Percentiles rank a stretch among this genome's conserved stretches.
These are phyloP conservation scores for Troides aeacus DNA, from an alignment of 2,888 invertebrate species.

Conservation along the genomic window DNA sequence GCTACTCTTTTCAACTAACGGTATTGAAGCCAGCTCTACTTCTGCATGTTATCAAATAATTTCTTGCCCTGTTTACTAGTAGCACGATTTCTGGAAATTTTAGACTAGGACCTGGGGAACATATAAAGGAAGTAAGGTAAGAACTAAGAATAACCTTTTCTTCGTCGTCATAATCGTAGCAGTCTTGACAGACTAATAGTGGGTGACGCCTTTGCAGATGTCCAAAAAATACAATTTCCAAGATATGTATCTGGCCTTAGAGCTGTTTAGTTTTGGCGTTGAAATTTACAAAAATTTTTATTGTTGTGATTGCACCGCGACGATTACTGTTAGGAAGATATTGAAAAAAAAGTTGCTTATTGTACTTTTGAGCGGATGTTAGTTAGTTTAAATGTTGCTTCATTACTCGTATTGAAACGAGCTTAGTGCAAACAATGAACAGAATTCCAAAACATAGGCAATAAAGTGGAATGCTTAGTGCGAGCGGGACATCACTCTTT, in stretches of 20 bases:
- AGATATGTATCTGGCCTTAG: not conserved
- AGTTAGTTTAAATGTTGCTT: conserved; percentile 48
- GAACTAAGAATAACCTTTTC: no score
- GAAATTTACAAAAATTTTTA: conserved; percentile 30
- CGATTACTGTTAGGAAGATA: conserved; percentile 11
- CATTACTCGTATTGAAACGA: conserved; percentile 66
- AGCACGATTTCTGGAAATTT: no score
- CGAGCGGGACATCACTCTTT: conserved; percentile 70
- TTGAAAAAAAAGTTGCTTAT: conserved; percentile 21
- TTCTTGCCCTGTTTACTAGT: no score
- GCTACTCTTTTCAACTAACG: no score
- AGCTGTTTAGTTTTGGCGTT: not conserved
- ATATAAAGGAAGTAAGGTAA: no score
- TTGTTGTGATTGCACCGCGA: conserved; percentile 16
- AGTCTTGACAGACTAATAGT: no score
- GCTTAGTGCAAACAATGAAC: conserved; percentile 70
- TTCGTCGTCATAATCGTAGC: no score
- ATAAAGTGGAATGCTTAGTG: conserved; percentile 67
- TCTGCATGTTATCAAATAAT: no score
- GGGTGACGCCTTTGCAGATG: no score
- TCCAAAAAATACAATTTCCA: not conserved
- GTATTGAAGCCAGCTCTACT: no score
- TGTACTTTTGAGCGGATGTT: conserved; percentile 60
- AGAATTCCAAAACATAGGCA: conserved; percentile 72
- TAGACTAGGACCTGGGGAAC: no score